These are phyloP conservation scores for Anoura caudifer DNA, from an alignment of 2,113 vertebrate species.

Conservation along the genomic window DNA sequence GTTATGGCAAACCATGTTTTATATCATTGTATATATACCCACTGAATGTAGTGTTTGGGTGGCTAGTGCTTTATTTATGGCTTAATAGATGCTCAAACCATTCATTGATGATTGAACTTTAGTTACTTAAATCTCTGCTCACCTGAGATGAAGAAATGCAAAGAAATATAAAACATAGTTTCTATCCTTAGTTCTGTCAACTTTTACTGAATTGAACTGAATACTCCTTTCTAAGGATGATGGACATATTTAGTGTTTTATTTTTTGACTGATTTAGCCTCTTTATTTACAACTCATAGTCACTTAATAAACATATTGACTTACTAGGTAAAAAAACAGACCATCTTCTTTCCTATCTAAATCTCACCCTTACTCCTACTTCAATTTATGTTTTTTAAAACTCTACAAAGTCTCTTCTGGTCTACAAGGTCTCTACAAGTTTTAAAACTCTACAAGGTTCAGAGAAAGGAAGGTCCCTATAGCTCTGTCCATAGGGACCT, in stretches of 20 bases:
- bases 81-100: neutral
- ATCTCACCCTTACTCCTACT: neutral
- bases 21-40: neutral
- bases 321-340: neutral
- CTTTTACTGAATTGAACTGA: neutral
- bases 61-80: neutral
- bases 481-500: neutral
- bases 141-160: neutral
- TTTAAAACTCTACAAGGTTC: no score
- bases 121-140: neutral
- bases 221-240: neutral
- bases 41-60: neutral
- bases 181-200: neutral
- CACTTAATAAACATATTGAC: neutral
- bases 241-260: neutral
- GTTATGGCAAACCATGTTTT: neutral
- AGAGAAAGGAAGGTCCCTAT: no score
- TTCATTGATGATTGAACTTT: neutral
- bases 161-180: neutral
- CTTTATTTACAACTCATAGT: neutral
- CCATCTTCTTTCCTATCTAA: neutral
- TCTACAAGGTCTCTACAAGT: no score
- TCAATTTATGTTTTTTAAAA: neutral
- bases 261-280: neutral
- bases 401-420: neutral